These are phyloP conservation scores for Anolis sagrei DNA, from an alignment of 2,113 vertebrate genomes.

Conservation along the genomic window DNA sequence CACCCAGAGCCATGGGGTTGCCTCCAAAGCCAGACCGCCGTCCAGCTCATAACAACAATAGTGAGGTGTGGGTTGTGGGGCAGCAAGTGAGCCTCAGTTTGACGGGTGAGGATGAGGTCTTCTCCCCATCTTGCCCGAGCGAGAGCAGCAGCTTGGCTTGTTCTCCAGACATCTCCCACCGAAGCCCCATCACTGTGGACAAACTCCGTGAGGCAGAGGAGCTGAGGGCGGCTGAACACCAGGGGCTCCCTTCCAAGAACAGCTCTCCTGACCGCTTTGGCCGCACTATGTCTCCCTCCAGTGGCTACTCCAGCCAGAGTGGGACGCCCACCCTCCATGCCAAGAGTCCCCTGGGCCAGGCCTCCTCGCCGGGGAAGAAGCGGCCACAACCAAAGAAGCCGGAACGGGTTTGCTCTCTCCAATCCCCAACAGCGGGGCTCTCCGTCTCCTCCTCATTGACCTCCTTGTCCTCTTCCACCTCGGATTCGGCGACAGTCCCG, in stretches of 20 bases:
- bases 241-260: slow-evolving; percentile 57
- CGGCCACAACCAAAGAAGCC: slow-evolving; percentile 84
- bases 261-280: slow-evolving; percentile 81
- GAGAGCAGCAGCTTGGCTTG: slow-evolving; percentile 61
- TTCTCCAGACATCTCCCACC: slow-evolving; percentile 50
- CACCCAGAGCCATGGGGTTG: slow-evolving; percentile 76
- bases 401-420: slow-evolving; percentile 80
- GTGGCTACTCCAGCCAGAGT: slow-evolving; percentile 97
- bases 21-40: slow-evolving; percentile 74
- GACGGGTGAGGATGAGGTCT: slow-evolving; percentile 58
- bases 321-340: slow-evolving; percentile 89
- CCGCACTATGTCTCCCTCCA: slow-evolving; percentile 94
- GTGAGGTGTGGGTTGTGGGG: not conserved
- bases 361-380: slow-evolving; percentile 80
- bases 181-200: slow-evolving; percentile 49
- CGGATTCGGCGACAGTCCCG: slow-evolving; percentile 53
- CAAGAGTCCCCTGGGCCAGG: slow-evolving; percentile 78
- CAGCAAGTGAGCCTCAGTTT: slow-evolving; percentile 47
- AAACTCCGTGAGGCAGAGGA: slow-evolving; percentile 15
- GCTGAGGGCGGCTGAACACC: slow-evolving; percentile 43
- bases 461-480: slow-evolving; percentile 85
- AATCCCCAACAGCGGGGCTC: slow-evolving; percentile 75
- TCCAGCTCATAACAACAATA: slow-evolving; percentile 44
- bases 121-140: slow-evolving; percentile 45
- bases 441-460: slow-evolving; percentile 89